Conservation (phyloP, 2,888 invertebrate genomes). For the Lithophane socia region DNA sequence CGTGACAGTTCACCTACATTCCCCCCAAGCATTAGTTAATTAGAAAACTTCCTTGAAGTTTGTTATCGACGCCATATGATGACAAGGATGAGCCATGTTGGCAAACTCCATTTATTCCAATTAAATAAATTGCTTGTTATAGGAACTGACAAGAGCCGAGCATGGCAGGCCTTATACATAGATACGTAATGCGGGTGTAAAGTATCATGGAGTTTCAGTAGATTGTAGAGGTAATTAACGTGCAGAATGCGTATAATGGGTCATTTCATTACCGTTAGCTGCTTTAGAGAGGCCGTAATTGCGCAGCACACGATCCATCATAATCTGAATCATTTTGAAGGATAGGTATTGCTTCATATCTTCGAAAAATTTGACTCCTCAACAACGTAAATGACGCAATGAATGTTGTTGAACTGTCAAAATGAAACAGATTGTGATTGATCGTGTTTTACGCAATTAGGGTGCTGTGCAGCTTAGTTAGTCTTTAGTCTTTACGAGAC, state of each 20-base stretch:
- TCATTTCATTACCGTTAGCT: conserved; percentile 37
- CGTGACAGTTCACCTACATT: conserved; percentile 39
- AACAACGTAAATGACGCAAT: too few relatives aligned
- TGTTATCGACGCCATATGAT: conserved; percentile 34
- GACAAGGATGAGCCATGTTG: conserved; percentile 60
- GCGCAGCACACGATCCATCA: too few relatives aligned
- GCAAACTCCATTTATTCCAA: conserved; percentile 71
- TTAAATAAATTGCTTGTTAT: conserved; percentile 73
- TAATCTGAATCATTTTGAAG: too few relatives aligned
- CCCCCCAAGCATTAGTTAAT: conserved; percentile 50
- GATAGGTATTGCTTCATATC: too few relatives aligned
- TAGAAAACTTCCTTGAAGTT: conserved; percentile 39
- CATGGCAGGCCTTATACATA: conserved; percentile 24
- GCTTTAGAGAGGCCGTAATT: not conserved
- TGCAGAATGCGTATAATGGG: conserved; percentile 10
- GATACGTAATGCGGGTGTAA: conserved; percentile 20
- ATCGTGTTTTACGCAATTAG: too few relatives aligned
- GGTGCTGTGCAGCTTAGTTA: not conserved
- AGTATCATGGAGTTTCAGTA: conserved; percentile 16
- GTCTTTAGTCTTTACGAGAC: not conserved
- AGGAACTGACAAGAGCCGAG: conserved; percentile 42
- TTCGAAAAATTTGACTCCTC: too few relatives aligned
- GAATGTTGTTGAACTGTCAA: too few relatives aligned
- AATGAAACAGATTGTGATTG: too few relatives aligned
- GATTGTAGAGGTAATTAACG: conserved; percentile 17